Percentiles rank a stretch among this genome's conserved stretches.
Evolutionary conservation across 2,888 invertebrate species (phyloP).

Genomic region (Lasioglossum villosulum): DNA sequence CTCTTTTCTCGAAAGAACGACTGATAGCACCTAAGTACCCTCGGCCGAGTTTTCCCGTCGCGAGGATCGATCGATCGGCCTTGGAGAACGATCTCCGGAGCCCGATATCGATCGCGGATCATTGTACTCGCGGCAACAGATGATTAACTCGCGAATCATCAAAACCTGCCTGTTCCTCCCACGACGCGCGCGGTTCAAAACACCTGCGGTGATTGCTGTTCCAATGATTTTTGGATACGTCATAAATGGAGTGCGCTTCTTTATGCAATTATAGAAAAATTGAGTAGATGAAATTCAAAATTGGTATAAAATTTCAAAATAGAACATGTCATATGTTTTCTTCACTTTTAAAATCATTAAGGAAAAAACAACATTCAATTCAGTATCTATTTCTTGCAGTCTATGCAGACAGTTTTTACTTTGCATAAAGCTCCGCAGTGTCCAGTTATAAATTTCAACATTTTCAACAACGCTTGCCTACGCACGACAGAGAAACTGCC

Average conservation of each 20-base stretch:
- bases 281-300: too few species aligned
- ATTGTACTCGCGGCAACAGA: neutral
- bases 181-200: neutral
- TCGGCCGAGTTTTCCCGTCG: constrained; percentile 59
- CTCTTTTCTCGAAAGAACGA: constrained; percentile 75
- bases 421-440: too few species aligned
- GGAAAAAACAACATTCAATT: too few species aligned
- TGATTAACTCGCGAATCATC: constrained; percentile 42
- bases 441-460: neutral
- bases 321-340: too few species aligned
- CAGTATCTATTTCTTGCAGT: too few species aligned
- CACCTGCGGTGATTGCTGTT: neutral
- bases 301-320: too few species aligned
- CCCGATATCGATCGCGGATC: neutral
- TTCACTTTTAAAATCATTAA: too few species aligned
- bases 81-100: neutral
- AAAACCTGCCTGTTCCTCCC: constrained; percentile 34
- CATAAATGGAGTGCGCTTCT: too few species aligned
- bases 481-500: too few species aligned
- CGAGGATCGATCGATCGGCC: constrained; percentile 4
- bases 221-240: neutral
- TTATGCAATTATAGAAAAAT: too few species aligned
- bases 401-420: too few species aligned
- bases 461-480: neutral
- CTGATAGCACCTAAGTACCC: constrained; percentile 82